Conservation (phyloP, 1,140 invertebrate species). For the Hycleus phaleratus region DNA sequence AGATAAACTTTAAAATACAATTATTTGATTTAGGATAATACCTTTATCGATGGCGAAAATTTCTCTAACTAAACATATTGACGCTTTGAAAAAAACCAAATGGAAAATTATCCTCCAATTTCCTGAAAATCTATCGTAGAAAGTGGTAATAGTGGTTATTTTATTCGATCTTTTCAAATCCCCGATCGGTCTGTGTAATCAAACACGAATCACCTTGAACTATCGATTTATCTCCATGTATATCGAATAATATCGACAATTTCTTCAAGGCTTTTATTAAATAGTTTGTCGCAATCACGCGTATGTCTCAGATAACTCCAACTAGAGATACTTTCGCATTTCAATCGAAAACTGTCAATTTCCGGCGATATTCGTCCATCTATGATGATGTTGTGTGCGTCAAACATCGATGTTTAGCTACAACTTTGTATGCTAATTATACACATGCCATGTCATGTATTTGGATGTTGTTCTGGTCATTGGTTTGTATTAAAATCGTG, state of each 20-base stretch:
- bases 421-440: slow-evolving; percentile 40
- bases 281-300: slow-evolving; percentile 3
- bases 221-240: slow-evolving; percentile 7
- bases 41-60: too few species aligned
- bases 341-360: slow-evolving; percentile 3
- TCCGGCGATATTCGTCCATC: slow-evolving; percentile 20
- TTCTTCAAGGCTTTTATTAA: slow-evolving; percentile 5
- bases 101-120: too few species aligned
- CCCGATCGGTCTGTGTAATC: background rate
- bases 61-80: too few species aligned
- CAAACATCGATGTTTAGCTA: slow-evolving; percentile 13
- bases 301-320: too few species aligned
- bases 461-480: slow-evolving; percentile 36
- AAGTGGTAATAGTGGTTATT: too few species aligned
- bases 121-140: too few species aligned
- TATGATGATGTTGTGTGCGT: too few species aligned
- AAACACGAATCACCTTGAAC: slow-evolving; percentile 10
- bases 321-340: too few species aligned
- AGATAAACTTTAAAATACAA: too few species aligned
- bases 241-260: slow-evolving; percentile 12
- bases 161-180: too few species aligned
- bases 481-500: slow-evolving; percentile 38
- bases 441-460: slow-evolving; percentile 39
- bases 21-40: too few species aligned
- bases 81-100: too few species aligned